Base-by-base conservation (phyloP, 2,113 vertebrate species). In the Ageneiosus marmoratus region DNA sequence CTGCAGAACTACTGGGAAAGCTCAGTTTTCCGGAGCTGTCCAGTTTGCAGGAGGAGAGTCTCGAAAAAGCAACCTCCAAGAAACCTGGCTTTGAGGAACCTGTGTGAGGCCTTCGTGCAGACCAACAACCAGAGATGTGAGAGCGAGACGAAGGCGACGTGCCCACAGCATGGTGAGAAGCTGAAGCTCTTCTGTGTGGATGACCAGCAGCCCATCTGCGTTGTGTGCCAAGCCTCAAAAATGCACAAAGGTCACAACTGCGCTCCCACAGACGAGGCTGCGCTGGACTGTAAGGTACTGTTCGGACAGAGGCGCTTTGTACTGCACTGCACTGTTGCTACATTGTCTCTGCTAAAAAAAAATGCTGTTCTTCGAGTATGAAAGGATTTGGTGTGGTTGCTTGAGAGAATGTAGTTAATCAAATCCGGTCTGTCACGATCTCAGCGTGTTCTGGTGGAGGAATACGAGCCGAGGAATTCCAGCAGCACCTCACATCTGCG, bases 41-140 rank as follows among this genome's bases (percentile, higher is more conserved):
- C 92, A 2, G 50, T 94, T 3, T 94, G 92, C 87, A 88, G 93
- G 84, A 91, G 89, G 48, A 93, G 27, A 82, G 53, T 80, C 2
- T 83, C 90, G 16, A 92, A 90, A 84, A 89, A 83, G 63, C 84
- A 41, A n/a, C 89, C 90, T 22, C 86, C 86, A 5, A 88, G 89
- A 48, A 94, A 94, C 84, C 56, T 93, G 88, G 93, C 94, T 15
- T 87, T 94, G 13, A 93, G 84, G 81, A 94, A 94, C 72, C 89
- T 94, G 50, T 94, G 94, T 24, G 91, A 94, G 63, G 89, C 91
- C 22, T 81, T 91, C 11, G 50, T 91, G 48, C 76, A 86, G 81
- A 84, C 84, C n/a, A 89, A 55, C 81, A 90, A 55, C 9, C 58
- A 65, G 83, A 89, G 34, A 8, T 82, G 82, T 7, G 24, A 12